Evolutionary conservation across 2,888 invertebrate genomes (phyloP), one percentile per base, ranked within the genome.

Genomic region (Cremastobaeus sp.): DNA sequence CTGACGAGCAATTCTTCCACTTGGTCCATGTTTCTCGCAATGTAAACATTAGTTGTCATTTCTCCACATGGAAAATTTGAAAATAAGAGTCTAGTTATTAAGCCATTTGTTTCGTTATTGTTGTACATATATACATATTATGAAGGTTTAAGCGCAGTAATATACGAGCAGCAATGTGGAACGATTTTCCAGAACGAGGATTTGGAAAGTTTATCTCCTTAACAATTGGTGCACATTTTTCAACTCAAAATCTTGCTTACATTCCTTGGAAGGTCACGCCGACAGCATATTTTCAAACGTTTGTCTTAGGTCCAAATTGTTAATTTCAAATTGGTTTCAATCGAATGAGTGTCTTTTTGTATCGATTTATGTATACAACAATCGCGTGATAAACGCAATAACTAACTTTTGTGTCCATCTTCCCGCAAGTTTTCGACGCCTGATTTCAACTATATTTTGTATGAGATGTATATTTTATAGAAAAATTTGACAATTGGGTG

Each of bases 191-290:
- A 32, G 32, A 14, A 37, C 62, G 64, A 54, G 62, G 64, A 69
- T 45, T 60, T 62, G 41, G 69, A 60, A 75, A 52, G 66, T 45
- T 68, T 59, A 76, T 77, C 74, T 57, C 35, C 32, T 45, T 20
- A 39, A 77, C 77, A 75, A 79, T 82, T 77, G 74, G 78, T 80
- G 74, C 78, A 81, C 68, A 69, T 69, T 65, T 68, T 68, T 47
- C 39, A 43, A 68, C 59, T 18, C 64, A 54, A 55, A 45, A 21
- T 60, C 54, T 64, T 65, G 17, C 65, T 69, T 69, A 74, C 74
- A 74, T 74, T 74, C 74, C 74, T 65, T 20, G 8, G 50, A 21
- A 34, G 48, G 48, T 43, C 21, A 39, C 41, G 50, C 39, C 20
- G 43, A 43, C 57, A 50, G 50, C 17, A 50, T n/a, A n/a, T n/a